Evolutionary conservation across 64 coral and sea anemone genomes (phyloP), one percentile per base, ranked within the genome.

Genomic region (Porites lutea): DNA sequence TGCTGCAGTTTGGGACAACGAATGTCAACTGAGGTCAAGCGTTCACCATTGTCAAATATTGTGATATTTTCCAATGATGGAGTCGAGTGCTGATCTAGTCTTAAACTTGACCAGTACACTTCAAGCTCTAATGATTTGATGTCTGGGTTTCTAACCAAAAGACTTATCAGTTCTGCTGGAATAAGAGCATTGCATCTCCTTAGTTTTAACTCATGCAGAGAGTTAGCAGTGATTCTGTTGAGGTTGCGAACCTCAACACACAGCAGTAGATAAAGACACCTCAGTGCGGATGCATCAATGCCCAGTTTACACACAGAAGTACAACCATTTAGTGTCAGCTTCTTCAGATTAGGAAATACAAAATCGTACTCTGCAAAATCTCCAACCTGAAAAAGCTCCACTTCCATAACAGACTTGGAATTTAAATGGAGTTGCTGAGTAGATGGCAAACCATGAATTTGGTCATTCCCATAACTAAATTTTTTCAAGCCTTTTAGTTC

Each of bases 121-220:
- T 92, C 92, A 74, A 98, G 78, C 16, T 78, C 74, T 78, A 98
- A 19, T n/a, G 47, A 59, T 50, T 95, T 98, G 53, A 98, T 89
- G 48, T 98, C 96, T 77, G 96, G 90, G 69, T 98, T 98, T 72
- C 88, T 91, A 43, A 92, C 86, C 82, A 98, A 81, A 86, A 98
- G 95, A 70, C 83, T 69, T 6, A 95, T 66, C 37, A 98, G 72
- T 75, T 95, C 90, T 70, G 72, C 85, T 46, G 76, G 92, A 57
- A 72, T 55, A 21, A 98, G 59, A 16, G 93, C 61, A 57, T 93
- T 77, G 52, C 96, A 98, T 55, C 87, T 90, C 74, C 88, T 62
- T n/a, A 98, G 48, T 86, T 79, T 79, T 10, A 95, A 58, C 27
- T 98, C 89, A 82, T 69, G 45, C 69, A 97, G 50, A 13, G 88